Evolutionary conservation across 2,888 invertebrate genomes (phyloP).

Genomic region (Hydropsyche betteni): DNA sequence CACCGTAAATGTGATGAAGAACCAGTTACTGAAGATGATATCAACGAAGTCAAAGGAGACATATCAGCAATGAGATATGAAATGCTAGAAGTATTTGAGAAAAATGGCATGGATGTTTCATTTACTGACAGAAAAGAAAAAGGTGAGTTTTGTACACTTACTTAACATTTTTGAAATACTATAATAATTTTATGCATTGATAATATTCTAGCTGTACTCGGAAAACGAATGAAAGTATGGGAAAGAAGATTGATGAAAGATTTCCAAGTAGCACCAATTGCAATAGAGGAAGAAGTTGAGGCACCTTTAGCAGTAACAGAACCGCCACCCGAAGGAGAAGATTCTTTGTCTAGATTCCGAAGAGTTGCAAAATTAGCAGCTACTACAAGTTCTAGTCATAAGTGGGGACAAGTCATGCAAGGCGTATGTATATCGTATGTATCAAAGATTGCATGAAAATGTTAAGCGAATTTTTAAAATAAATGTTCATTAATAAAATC

Average conservation of each 20-base stretch:
- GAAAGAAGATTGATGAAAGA: conserved; percentile 89
- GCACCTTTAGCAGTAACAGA: conserved; percentile 55
- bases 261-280: conserved; percentile 83
- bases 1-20: conserved; percentile 85
- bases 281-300: conserved; percentile 68
- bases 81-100: conserved; percentile 86
- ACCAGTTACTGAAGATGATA: conserved; percentile 90
- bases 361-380: conserved; percentile 80
- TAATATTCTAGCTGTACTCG: conserved; percentile 69
- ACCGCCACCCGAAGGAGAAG: conserved; percentile 66
- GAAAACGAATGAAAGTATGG: conserved; percentile 84
- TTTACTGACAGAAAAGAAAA: conserved; percentile 78
- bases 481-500: neutral
- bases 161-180: conserved; percentile 12
- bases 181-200: conserved; percentile 2
- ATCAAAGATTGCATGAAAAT: conserved; percentile 4
- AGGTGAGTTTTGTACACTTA: conserved; percentile 62
- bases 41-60: conserved; percentile 94
- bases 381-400: conserved; percentile 73
- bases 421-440: conserved; percentile 69
- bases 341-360: conserved; percentile 73
- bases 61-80: conserved; percentile 93
- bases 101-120: conserved; percentile 87
- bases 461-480: neutral
- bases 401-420: conserved; percentile 78